phyloP scores from a whole-genome alignment of 2,113 vertebrate species.

The Pseudorectes ferrugineus region DNA sequence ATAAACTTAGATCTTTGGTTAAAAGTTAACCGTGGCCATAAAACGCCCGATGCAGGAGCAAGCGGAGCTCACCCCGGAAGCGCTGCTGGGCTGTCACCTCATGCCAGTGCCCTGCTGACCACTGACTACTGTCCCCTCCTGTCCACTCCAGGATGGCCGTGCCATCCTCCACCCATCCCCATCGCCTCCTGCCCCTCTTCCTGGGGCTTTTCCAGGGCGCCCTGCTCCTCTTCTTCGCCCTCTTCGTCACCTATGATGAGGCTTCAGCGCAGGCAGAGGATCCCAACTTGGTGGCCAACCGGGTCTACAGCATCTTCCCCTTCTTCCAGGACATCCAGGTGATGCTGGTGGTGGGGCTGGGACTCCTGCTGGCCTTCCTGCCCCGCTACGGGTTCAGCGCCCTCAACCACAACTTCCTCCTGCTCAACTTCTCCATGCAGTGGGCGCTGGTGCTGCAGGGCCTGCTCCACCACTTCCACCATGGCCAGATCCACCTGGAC shows the following conservation, averaged over 20 bases:
- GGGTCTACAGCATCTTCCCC: slow-evolving; percentile 73
- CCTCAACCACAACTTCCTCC: slow-evolving; percentile 81
- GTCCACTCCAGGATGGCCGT: not conserved
- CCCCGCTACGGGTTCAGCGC: slow-evolving; percentile 76
- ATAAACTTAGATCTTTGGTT: not conserved
- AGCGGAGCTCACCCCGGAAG: accelerated
- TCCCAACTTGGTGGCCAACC: slow-evolving; percentile 57
- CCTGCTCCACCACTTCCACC: slow-evolving; percentile 72
- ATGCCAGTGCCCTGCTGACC: not conserved
- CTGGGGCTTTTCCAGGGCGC: slow-evolving; percentile 70
- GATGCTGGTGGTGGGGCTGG: slow-evolving; percentile 83
- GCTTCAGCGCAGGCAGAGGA: slow-evolving; percentile 35
- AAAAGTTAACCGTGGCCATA: not conserved
- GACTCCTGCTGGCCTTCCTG: slow-evolving; percentile 81
- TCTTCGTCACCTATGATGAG: slow-evolving; percentile 77
- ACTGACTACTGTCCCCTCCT: not conserved
- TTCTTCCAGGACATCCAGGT: slow-evolving; percentile 82
- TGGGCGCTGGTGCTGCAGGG: slow-evolving; percentile 83
- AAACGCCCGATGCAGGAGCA: accelerated
- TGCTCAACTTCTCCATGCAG: slow-evolving; percentile 79
- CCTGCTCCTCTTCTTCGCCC: slow-evolving; percentile 71
- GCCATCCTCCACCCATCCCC: not conserved
- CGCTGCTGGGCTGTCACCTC: not conserved
- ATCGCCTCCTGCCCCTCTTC: slow-evolving; percentile 64
- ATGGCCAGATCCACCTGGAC: slow-evolving; percentile 73